A percentile compares a stretch with the other conserved stretches of the same genome.
These are phyloP conservation scores for Pteropus alecto DNA, from an alignment of 2,113 vertebrate species.

Conservation along the genomic window DNA sequence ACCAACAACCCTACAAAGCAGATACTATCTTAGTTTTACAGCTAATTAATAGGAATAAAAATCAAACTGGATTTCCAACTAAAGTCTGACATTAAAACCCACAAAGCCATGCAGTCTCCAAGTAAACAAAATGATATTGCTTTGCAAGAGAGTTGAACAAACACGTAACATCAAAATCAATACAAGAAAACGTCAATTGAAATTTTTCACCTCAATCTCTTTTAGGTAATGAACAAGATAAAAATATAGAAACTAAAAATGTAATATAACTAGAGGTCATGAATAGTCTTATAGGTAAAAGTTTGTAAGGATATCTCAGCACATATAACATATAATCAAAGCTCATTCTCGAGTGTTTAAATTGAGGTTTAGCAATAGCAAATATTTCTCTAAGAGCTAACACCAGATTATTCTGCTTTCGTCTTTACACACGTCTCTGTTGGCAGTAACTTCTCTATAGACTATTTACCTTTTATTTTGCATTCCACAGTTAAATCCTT, in stretches of 20 bases:
- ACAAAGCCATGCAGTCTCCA: not conserved
- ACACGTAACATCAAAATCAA: conserved; percentile 8
- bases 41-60: not conserved
- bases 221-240: not conserved
- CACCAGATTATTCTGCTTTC: not conserved
- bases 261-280: not conserved
- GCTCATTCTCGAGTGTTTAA: not conserved
- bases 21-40: not conserved
- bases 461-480: conserved; percentile 8
- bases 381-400: conserved; percentile 35
- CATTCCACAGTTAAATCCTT: not conserved
- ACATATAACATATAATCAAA: conserved; percentile 15
- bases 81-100: not conserved
- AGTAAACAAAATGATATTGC: not conserved
- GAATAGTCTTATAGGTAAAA: not conserved
- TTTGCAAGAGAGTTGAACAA: not conserved
- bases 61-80: conserved; percentile 25
- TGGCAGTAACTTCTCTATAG: conserved; percentile 20
- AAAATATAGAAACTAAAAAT: conserved; percentile 24
- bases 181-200: not conserved
- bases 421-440: not conserved
- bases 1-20: not conserved
- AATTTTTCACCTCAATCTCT: not conserved
- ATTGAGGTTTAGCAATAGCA: conserved; percentile 15
- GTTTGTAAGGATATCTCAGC: not conserved